Conservation (phyloP, 2,113 vertebrate species). For the Ailurus styani region DNA sequence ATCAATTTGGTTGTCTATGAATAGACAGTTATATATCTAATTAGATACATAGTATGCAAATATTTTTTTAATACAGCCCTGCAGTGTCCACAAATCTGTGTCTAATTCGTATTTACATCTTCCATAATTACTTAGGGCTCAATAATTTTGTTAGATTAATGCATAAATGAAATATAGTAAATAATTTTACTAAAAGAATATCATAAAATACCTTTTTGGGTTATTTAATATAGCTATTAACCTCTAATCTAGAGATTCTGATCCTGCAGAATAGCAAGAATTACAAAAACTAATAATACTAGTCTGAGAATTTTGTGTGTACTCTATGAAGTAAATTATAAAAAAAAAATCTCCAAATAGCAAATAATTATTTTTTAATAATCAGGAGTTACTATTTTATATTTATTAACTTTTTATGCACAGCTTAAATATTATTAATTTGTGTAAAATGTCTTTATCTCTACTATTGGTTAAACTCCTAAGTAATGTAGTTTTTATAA, state of each 20-base stretch:
- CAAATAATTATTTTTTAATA: neutral
- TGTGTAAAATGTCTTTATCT: neutral
- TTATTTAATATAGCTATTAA: neutral
- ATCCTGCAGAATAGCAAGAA: neutral
- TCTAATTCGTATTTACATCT: neutral
- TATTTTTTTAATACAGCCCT: neutral
- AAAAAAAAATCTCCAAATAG: neutral
- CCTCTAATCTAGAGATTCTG: neutral
- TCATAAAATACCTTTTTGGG: neutral
- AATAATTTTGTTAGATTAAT: neutral
- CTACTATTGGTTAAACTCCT: neutral
- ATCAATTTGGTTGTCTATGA: neutral
- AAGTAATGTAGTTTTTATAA: neutral
- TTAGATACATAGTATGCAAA: neutral
- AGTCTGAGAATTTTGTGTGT: neutral
- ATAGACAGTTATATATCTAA: neutral
- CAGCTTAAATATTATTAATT: neutral
- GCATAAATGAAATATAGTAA: neutral
- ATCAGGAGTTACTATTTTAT: neutral
- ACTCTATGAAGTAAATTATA: neutral
- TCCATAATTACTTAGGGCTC: neutral
- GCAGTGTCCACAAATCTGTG: accelerated
- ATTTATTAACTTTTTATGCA: neutral
- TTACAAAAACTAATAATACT: neutral
- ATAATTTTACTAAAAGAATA: neutral